A percentile compares a stretch with the other conserved stretches of the same genome.
These are phyloP conservation scores for Callorhinus ursinus DNA, from an alignment of 2,113 vertebrate species.

Conservation along the genomic window DNA sequence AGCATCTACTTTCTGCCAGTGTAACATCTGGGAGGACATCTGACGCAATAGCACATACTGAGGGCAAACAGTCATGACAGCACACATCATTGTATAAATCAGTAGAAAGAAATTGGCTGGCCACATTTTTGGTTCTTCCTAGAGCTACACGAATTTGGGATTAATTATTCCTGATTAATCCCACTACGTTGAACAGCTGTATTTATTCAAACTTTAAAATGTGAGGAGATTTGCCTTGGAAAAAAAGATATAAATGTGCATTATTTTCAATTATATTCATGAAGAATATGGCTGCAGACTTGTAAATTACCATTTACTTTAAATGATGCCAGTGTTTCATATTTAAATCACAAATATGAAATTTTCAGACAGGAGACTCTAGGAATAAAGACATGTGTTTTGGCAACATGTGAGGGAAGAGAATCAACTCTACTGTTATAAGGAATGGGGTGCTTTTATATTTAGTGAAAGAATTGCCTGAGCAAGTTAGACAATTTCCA, in stretches of 20 bases:
- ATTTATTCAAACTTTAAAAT: conserved; percentile 78
- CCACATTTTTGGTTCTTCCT: conserved; percentile 71
- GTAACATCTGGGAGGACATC: conserved; percentile 39
- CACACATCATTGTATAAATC: conserved; percentile 48
- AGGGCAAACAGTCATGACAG: background rate
- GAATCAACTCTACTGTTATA: background rate
- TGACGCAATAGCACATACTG: background rate
- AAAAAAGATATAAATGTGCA: background rate
- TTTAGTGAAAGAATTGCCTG: background rate
- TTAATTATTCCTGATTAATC: conserved; percentile 74
- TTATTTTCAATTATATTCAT: conserved; percentile 50
- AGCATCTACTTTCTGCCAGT: background rate
- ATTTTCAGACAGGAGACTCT: background rate
- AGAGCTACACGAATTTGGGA: conserved; percentile 72
- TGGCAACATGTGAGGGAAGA: background rate
- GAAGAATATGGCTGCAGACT: conserved; percentile 30
- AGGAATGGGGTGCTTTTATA: background rate
- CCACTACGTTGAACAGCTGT: conserved; percentile 57
- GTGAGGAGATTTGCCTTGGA: conserved; percentile 56
- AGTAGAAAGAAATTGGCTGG: conserved; percentile 56
- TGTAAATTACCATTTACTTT: conserved; percentile 44
- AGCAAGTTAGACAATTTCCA: background rate
- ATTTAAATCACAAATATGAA: background rate
- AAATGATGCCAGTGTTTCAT: background rate
- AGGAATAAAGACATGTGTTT: background rate